Evolutionary conservation across 1,140 invertebrate genomes (phyloP).

Genomic region (Drosophila ogumai): DNA sequence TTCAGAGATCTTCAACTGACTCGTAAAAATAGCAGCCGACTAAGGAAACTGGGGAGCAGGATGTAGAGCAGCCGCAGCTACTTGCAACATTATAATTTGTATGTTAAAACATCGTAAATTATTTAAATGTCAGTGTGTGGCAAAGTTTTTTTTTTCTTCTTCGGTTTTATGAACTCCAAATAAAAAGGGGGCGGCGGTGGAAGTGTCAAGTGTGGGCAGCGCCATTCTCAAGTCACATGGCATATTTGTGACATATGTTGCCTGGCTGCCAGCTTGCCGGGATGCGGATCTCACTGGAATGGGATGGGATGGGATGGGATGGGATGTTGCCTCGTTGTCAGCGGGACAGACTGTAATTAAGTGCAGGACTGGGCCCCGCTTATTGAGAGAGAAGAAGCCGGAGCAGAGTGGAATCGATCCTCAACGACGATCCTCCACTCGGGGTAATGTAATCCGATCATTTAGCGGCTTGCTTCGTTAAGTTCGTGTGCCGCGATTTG

Average conservation of each 20-base stretch:
- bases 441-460: conserved; percentile 76
- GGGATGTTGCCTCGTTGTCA: conserved; percentile 30
- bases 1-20: conserved; percentile 48
- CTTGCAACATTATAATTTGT: conserved; percentile 84
- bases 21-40: conserved; percentile 76
- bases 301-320: background rate
- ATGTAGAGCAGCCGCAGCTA: conserved; percentile 33
- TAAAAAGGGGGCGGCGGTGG: conserved; percentile 30
- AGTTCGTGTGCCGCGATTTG: conserved; percentile 76
- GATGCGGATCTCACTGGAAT: conserved; percentile 19
- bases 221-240: conserved; percentile 47
- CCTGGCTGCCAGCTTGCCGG: conserved; percentile 1
- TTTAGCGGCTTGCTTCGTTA: conserved; percentile 79
- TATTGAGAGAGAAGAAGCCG: conserved; percentile 3
- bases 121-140: conserved; percentile 76
- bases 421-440: conserved; percentile 29
- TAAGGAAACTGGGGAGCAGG: conserved; percentile 40
- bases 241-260: conserved; percentile 78
- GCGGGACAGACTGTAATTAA: conserved; percentile 66
- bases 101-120: conserved; percentile 84
- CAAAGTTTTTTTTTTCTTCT: conserved; percentile 29
- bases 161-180: conserved; percentile 47
- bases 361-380: conserved; percentile 43
- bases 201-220: conserved; percentile 76
- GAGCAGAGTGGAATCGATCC: conserved; percentile 28